phyloP scores from a whole-genome alignment of 2,888 invertebrate species.

The Boloria euphrosyne region DNA sequence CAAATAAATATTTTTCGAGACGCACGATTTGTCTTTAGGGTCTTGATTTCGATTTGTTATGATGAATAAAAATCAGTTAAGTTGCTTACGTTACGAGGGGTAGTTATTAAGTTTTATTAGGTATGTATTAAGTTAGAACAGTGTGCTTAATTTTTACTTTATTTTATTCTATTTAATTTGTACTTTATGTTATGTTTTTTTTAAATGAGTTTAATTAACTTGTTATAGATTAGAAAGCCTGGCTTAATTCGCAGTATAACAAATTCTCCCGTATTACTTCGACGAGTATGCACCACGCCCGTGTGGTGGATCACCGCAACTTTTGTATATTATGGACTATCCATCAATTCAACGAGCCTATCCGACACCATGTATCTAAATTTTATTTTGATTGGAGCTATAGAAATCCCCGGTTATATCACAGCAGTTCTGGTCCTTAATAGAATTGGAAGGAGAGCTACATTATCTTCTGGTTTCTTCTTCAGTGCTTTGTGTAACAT shows the following conservation, averaged over 20 bases:
- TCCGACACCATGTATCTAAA: slow-evolving; percentile 87
- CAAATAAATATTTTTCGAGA: no score
- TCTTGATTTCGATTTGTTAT: no score
- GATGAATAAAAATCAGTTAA: no score
- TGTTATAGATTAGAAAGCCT: slow-evolving; percentile 33
- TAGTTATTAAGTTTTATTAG: no score
- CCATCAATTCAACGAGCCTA: slow-evolving; percentile 85
- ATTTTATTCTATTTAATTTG: no score
- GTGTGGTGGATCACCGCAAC: slow-evolving; percentile 87
- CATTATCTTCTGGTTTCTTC: slow-evolving; percentile 42
- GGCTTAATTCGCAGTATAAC: slow-evolving; percentile 63
- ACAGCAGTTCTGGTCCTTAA: slow-evolving; percentile 81
- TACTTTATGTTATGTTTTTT: no score
- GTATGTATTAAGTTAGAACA: no score
- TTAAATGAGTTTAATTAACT: not conserved
- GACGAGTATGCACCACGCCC: slow-evolving; percentile 82
- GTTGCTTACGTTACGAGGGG: no score
- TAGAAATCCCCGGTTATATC: slow-evolving; percentile 86
- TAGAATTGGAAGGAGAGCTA: slow-evolving; percentile 65
- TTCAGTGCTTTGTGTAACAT: slow-evolving; percentile 42
- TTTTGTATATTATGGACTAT: slow-evolving; percentile 88
- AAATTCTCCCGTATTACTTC: slow-evolving; percentile 73
- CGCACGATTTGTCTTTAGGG: no score
- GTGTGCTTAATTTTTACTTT: no score
- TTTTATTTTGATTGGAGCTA: slow-evolving; percentile 80